A percentile compares a stretch with the other conserved stretches of the same genome.
Conservation (phyloP, 2,888 invertebrate species). For the Platynereis dumerilii region DNA sequence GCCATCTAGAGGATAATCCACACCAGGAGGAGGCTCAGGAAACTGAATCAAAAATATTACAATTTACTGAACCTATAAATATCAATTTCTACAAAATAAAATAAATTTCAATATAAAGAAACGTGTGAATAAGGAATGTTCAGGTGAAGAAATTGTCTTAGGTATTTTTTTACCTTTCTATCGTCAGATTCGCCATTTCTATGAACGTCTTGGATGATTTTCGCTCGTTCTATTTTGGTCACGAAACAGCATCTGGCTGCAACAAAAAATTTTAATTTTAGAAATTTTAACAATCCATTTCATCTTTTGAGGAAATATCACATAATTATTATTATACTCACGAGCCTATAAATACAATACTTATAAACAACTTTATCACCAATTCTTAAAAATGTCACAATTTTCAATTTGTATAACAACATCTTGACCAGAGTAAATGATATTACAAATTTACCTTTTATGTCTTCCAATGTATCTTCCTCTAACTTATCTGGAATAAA, state of each 20-base stretch:
- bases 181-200: constrained; percentile 28
- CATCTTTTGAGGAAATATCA: background rate
- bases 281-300: background rate
- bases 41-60: background rate
- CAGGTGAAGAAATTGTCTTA: background rate
- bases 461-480: constrained; percentile 74
- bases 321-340: no score
- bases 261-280: constrained; percentile 48
- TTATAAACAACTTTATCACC: no score
- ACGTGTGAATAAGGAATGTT: background rate
- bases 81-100: background rate
- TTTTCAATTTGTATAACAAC: no score
- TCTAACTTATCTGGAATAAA: constrained; percentile 48
- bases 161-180: constrained; percentile 3
- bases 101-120: background rate
- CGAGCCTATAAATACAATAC: no score
- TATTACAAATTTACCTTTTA: constrained; percentile 59
- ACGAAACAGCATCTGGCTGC: constrained; percentile 86
- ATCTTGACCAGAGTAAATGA: background rate
- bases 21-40: constrained; percentile 63
- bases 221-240: constrained; percentile 75
- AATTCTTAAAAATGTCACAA: no score
- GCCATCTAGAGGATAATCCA: constrained; percentile 74
- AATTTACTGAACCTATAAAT: background rate
- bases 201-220: constrained; percentile 52